A percentile compares a stretch with the other conserved stretches of the same genome.
Conservation (phyloP, 2,797 vertebrate genomes). For the Lithobates pipiens region DNA sequence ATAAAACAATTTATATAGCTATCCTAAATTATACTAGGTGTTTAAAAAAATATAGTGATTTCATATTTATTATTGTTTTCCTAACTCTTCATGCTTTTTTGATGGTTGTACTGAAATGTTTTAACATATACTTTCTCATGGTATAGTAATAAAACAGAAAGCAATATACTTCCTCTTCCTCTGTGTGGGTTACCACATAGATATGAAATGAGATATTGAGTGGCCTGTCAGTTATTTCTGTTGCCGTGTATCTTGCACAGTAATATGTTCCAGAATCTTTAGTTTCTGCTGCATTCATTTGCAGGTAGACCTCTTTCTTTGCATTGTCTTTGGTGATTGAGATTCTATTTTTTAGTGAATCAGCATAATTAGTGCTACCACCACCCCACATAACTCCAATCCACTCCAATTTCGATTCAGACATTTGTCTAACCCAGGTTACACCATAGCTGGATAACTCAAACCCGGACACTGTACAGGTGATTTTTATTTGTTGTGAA, state of each 20-base stretch:
- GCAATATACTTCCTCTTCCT: no score
- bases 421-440: background rate
- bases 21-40: no score
- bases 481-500: background rate
- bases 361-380: background rate
- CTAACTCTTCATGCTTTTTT: no score
- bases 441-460: background rate
- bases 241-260: constrained; percentile 21
- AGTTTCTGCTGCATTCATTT: background rate
- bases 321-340: background rate
- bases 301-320: constrained; percentile 21
- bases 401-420: constrained; percentile 4
- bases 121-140: no score
- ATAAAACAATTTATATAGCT: no score
- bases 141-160: no score
- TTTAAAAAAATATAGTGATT: no score
- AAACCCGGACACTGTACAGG: constrained; percentile 17
- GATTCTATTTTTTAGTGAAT: constrained; percentile 1
- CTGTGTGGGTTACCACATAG: background rate
- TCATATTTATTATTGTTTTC: no score
- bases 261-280: constrained; percentile 1
- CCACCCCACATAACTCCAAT: background rate
- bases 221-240: background rate
- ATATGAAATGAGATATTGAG: background rate
- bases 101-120: no score